A percentile compares a stretch with the other conserved stretches of the same genome.
Evolutionary conservation across 2,113 vertebrate genomes (phyloP).

Genomic region (Uropsilus gracilis): DNA sequence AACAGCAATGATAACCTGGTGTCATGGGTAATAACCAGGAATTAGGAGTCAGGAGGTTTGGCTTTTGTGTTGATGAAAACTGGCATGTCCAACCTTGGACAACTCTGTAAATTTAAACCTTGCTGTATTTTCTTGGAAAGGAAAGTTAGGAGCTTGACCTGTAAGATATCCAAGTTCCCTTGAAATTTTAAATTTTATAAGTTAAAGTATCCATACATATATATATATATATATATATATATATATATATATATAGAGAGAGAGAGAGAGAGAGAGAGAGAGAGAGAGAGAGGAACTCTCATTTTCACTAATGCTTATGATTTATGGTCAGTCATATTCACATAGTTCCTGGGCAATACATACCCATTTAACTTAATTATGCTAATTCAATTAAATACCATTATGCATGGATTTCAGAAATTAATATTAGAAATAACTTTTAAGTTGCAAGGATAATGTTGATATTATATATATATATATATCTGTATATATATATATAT

Average conservation of each 20-base stretch:
- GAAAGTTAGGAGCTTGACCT: constrained; percentile 19
- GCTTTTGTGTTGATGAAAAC: background rate
- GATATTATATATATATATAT: background rate
- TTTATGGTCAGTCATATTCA: background rate
- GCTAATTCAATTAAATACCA: constrained; percentile 41
- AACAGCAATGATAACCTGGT: background rate
- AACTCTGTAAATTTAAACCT: background rate
- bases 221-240: background rate
- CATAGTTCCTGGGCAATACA: background rate
- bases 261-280: background rate
- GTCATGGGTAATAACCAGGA: background rate
- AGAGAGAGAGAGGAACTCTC: background rate
- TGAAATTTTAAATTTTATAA: constrained; percentile 7
- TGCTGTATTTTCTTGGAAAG: background rate
- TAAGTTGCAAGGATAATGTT: background rate
- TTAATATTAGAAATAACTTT: background rate
- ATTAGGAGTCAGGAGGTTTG: background rate
- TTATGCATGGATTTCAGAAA: background rate
- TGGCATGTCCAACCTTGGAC: background rate
- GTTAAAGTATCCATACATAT: background rate
- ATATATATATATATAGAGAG: no score
- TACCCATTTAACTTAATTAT: constrained; percentile 6
- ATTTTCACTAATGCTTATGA: background rate
- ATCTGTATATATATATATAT: background rate
- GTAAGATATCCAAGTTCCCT: background rate